Conservation (phyloP, 2,113 vertebrate species). For the Pelusios castaneus region DNA sequence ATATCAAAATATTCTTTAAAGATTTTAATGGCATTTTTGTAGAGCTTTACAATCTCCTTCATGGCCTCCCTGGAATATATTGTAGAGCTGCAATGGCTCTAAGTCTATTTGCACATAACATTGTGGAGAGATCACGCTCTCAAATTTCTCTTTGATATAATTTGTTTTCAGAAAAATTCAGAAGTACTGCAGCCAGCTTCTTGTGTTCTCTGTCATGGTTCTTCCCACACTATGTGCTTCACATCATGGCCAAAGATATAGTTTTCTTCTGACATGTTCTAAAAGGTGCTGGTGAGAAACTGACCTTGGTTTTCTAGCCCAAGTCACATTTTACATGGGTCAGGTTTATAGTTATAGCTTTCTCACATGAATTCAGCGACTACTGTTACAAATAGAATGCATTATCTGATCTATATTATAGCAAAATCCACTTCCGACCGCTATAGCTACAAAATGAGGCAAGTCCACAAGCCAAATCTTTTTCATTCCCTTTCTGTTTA, state of each 20-base stretch:
- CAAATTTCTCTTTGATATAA: rapidly evolving
- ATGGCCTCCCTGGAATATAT: not conserved
- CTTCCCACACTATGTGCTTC: not conserved
- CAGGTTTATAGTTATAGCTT: not conserved
- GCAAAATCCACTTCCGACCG: not conserved
- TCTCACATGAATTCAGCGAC: not conserved
- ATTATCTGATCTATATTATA: rapidly evolving
- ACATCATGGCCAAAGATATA: not conserved
- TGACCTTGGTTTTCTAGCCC: not conserved
- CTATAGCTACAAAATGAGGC: not conserved
- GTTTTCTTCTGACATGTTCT: not conserved
- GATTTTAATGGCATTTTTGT: not conserved
- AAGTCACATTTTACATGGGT: not conserved
- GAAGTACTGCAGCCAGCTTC: not conserved
- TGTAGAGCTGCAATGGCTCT: not conserved
- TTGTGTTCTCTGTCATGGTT: not conserved
- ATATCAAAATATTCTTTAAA: not conserved
- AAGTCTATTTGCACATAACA: not conserved
- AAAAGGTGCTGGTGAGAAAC: not conserved
- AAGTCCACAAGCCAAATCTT: not conserved
- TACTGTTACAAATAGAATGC: not conserved
- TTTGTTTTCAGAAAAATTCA: not conserved
- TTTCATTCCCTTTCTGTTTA: not conserved
- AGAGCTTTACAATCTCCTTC: not conserved
- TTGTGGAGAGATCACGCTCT: not conserved